Evolutionary conservation across 2,888 invertebrate genomes (phyloP), one percentile per base, ranked within the genome.

Genomic region (Craniophora ligustri): DNA sequence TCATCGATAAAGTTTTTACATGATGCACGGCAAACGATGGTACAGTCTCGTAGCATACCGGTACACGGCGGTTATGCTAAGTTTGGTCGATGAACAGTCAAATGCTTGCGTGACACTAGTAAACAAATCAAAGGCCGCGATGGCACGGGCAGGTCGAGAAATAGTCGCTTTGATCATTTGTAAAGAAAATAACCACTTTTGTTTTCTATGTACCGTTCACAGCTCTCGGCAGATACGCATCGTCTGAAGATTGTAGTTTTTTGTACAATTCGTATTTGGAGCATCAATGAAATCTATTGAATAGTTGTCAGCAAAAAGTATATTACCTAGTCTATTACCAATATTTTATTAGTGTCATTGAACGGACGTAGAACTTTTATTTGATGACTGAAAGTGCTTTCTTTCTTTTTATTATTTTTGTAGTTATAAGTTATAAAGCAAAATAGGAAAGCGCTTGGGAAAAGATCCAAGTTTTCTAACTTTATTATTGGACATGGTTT

Each of bases 81-180:
- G 74, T 78, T 84, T 76, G 77, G 69, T 85, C 83, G 79, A 86
- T 85, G 54, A 64, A 76, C 50, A 59, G 49, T 31, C 66, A 68
- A 75, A 75, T 55, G 61, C 72, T 87, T 73, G 87, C 88, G 86
- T 88, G 87, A 83, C 79, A 74, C 50, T 54, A 51, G 65, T 45
- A 46, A 72, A 81, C 82, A 80, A 84, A 81, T 82, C 78, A 78
- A 64, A 73, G 66, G 63, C 72, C 78, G 88, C 80, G 86, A 87
- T 85, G 86, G 87, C 73, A 84, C 87, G 75, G 79, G 67, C 79
- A 72, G 79, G 73, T 67, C 76, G 82, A 78, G 72, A 67, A 78
- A 78, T 72, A 72, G 75, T 71, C 74, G 81, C 79, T 82, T 71
- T 72, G 79, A 71, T 81, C 73, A 74, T 72, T 81, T 54, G 15